phyloP scores from a whole-genome alignment of 2,113 vertebrate genomes.

The Narcine bancroftii region DNA sequence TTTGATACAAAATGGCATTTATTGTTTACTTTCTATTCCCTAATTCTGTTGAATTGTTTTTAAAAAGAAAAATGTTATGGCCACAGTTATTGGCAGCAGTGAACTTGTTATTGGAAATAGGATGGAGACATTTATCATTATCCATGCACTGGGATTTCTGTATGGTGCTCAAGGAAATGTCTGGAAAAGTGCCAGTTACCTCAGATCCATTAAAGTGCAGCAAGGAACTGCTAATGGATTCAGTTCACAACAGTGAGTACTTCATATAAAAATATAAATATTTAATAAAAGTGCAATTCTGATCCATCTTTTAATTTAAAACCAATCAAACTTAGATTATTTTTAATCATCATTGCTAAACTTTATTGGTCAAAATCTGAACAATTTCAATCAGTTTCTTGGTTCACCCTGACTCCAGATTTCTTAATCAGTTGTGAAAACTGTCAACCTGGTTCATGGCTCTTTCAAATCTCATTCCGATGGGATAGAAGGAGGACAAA shows the following conservation, averaged over 20 bases:
- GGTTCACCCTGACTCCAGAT: not conserved
- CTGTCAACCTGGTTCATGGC: not conserved
- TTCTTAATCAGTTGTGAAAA: not conserved
- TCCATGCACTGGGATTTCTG: not conserved
- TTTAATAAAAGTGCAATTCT: constrained; percentile 14
- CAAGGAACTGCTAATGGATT: constrained; percentile 10
- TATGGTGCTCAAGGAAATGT: not conserved
- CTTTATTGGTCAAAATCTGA: not conserved
- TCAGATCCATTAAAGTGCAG: not conserved
- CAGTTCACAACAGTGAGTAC: constrained; percentile 20
- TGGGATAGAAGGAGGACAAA: not conserved
- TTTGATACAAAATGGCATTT: not conserved
- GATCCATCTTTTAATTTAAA: constrained; percentile 30
- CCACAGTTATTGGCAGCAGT: not conserved
- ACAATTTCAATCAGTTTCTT: not conserved
- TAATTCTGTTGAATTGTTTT: not conserved
- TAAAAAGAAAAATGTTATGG: not conserved
- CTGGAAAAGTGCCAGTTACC: not conserved
- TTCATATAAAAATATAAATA: constrained; percentile 15
- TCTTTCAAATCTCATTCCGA: not conserved
- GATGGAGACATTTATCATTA: not conserved
- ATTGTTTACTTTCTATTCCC: not conserved
- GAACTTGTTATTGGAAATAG: too few species aligned
- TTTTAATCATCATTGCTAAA: not conserved
- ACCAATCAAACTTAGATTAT: constrained; percentile 14